Base-by-base conservation (phyloP, 2,888 invertebrate genomes). In the Dynastes maya region DNA sequence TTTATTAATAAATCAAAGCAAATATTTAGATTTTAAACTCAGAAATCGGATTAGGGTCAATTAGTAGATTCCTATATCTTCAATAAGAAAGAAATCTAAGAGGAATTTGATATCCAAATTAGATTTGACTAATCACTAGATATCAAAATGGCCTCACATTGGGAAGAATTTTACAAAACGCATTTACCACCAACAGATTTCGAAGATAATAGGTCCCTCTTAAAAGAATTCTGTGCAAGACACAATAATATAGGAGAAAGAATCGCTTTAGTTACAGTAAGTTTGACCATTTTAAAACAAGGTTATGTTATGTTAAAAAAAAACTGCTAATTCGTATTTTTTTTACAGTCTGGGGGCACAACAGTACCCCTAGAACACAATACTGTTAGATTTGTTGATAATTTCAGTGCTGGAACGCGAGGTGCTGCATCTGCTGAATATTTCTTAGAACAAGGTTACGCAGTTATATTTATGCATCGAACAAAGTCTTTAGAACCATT, bases 341-440 rank as follows among this genome's bases (percentile, higher is more conserved):
- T 75, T 82, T 90, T 90, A 49, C 88, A 95, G 95, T 98, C 98
- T 80, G 99, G 99, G 55, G 99, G 99, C 76, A 99, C 99, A 3
- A 97, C 97, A 53, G 97, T 98, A 4, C 99, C 99, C 0, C 88
- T 99, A 77, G 99, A 99, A 87, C 97, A 97, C 88, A 97, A 98
- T 87, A 98, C 98, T 0, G 99, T 99, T 0, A 92, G 99, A 72
- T 99, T 97, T 89, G 97, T 99, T 77, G 99, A 99, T 89, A 99
- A 99, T 91, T 99, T 99, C 89, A 99, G 98, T 88, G 96, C 97
- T 22, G 99, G 99, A 65, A 97, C 95, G 0, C 92, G 99, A 82
- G 99, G 99, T 29, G 94, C 99, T 0, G 93, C 97, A 0, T 98
- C 98, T 0, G 95, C 98, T 0, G 99, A 99, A 91, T 96, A 98